Percentiles rank a stretch among this genome's conserved stretches.
These are phyloP conservation scores for Chrysotoxum bicinctum DNA, from an alignment of 2,888 invertebrate genomes.

Conservation along the genomic window DNA sequence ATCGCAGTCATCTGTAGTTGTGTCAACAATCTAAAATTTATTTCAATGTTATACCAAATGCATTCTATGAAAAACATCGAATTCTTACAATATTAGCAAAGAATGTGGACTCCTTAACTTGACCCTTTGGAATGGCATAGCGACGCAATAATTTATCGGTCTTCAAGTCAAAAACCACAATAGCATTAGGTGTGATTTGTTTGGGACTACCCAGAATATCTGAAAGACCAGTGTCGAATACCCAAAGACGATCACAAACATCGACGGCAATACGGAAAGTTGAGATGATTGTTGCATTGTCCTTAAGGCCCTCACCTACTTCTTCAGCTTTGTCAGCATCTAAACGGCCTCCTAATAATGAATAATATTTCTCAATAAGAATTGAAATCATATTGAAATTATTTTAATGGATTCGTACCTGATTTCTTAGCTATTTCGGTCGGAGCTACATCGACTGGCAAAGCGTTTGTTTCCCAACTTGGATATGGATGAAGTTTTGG, in stretches of 20 bases:
- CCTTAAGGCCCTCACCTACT: constrained; percentile 81
- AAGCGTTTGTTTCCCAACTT: constrained; percentile 89
- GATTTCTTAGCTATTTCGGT: constrained; percentile 75
- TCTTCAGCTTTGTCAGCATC: constrained; percentile 80
- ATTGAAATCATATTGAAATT: neutral
- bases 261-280: constrained; percentile 89
- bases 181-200: constrained; percentile 85
- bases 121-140: constrained; percentile 86
- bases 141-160: constrained; percentile 88
- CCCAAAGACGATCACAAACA: constrained; percentile 91
- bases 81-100: constrained; percentile 89
- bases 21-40: constrained; percentile 86
- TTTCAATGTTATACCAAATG: constrained; percentile 3
- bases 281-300: constrained; percentile 86
- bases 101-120: constrained; percentile 89
- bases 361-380: neutral
- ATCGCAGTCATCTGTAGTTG: constrained; percentile 86
- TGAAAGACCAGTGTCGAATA: constrained; percentile 90
- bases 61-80: neutral
- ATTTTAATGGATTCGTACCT: constrained; percentile 49
- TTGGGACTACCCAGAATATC: constrained; percentile 88
- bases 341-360: constrained; percentile 76
- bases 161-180: constrained; percentile 87
- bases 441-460: constrained; percentile 84
- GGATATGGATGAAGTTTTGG: constrained; percentile 89